Percentiles rank a stretch among this genome's conserved stretches.
Evolutionary conservation across 2,888 invertebrate species (phyloP).

Genomic region (Oscheius onirici): DNA sequence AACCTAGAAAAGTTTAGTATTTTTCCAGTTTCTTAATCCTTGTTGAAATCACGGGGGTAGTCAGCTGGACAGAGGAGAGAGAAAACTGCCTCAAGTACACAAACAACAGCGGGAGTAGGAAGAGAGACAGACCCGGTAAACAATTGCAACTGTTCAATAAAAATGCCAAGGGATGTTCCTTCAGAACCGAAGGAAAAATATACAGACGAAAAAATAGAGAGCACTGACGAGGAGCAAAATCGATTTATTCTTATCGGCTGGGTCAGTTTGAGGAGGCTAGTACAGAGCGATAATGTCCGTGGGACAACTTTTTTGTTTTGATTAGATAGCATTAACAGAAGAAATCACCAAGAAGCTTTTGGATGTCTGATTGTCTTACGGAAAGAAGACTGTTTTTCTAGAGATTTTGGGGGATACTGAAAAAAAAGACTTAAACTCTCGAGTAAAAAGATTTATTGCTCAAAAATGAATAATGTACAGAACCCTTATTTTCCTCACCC

Average conservation of each 20-base stretch:
- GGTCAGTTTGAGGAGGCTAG: too few relatives aligned
- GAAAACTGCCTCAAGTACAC: neutral
- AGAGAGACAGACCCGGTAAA: neutral
- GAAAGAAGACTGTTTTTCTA: too few relatives aligned
- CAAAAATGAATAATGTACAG: too few relatives aligned
- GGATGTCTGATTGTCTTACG: too few relatives aligned
- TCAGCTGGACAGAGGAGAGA: neutral
- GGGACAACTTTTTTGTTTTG: neutral
- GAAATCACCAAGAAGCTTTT: too few relatives aligned
- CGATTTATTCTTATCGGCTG: neutral
- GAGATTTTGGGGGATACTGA: too few relatives aligned
- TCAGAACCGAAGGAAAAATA: slow-evolving; percentile 1
- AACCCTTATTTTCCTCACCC: too few relatives aligned
- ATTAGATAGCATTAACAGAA: too few relatives aligned
- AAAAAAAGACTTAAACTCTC: too few relatives aligned
- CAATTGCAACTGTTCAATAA: neutral
- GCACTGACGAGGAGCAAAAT: neutral
- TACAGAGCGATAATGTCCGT: neutral
- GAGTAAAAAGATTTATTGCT: too few relatives aligned
- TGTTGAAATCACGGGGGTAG: neutral
- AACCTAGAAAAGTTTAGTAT: neutral
- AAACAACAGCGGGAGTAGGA: neutral
- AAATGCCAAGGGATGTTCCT: neutral
- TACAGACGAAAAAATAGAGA: neutral
- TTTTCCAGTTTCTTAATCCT: neutral